Evolutionary conservation across 2,888 invertebrate genomes (phyloP), one percentile per base, ranked within the genome.

Genomic region (Calameuta filiformis): DNA sequence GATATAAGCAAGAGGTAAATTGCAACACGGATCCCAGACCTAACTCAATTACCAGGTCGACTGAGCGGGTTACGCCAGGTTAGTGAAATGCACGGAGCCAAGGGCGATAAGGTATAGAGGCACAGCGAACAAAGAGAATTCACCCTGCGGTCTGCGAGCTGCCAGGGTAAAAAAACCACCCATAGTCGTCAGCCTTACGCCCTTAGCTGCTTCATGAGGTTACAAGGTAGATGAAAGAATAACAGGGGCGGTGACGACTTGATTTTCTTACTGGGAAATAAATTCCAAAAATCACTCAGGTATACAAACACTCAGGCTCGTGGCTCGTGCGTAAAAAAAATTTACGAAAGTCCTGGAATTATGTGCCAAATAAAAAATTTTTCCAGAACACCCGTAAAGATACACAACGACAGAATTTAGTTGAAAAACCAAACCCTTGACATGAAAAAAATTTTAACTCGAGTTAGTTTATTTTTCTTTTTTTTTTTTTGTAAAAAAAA

Each of bases 11-110:
- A 23, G 40, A 56, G 40, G 40, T 56, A 56, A 56, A 23, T 56
- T 56, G 40, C 40, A 56, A 56, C 40, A 56, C 6, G 40, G 40
- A 56, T 56, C 40, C 40, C 40, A 56, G 40, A 56, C 40, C 40
- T 56, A 56, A 56, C 40, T 56, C 40, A 56, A 56, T 56, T 56
- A 56, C 40, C 40, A 56, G 40, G 40, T 56, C 40, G 40, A 56
- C 40, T 23, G 40, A 56, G 40, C 69, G 75, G 75, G 79, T 82
- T 79, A 78, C 31, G 76, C 75, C 56, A 75, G 71, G 75, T 76
- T 76, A 79, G 75, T 74, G 77, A 82, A 82, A 81, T 81, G 79
- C 77, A 23, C 37, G 30, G 30, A 40, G 30, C 80, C 82, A 84
- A 83, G 83, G 81, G 79, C 82, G 84, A 85, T 35, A 35, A 9